Base-by-base conservation (phyloP, 2,888 invertebrate genomes). In the Unio delphinus region DNA sequence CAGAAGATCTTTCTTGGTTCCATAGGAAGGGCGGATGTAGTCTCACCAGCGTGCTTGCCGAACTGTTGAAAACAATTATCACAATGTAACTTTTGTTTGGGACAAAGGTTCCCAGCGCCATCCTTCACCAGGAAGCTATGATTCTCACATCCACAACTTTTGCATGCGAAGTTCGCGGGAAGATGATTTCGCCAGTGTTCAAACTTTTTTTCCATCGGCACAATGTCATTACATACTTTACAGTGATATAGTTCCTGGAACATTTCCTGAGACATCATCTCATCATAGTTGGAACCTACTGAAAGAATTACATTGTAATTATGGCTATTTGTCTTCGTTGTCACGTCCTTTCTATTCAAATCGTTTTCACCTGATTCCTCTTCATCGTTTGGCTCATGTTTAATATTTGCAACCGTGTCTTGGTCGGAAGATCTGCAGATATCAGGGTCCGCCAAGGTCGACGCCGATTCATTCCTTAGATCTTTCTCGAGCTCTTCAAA, bases 161-260 rank as follows among this genome's bases (percentile, higher is more conserved):
- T 61, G 64, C 83, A 84, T 11, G 65, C 66, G 30, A 69, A 72
- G 55, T 73, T 77, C 17, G 65, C 66, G 34, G 74, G 73, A 26
- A 77, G 55, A 65, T 83, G 83, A 57, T 79, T 76, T 45, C 75
- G 73, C 62, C 81, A 76, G 68, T 83, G 83, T 6, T 69, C 70
- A n/a, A 74, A 75, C 61, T 80, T 81, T 11, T 79, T 77, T n/a
- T 85, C 79, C 7, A 79, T 78, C 0, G 83, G 80, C 23, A 85
- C 72, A 17, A 83, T 78, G 26, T 80, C 82, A 61, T 85, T 83
- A 70, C 84, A 84, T 0, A 82, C 71, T 65, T 83, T 83, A 69
- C 85, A 85, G 62, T 84, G 83, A 68, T 81, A 84, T n/a, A 84
- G 71, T 68, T 83, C 83, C 61, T 83, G 82, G 67, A 80, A 81